Evolutionary conservation across 2,113 vertebrate genomes (phyloP), one percentile per base, ranked within the genome.

Genomic region (Hippolais icterina): DNA sequence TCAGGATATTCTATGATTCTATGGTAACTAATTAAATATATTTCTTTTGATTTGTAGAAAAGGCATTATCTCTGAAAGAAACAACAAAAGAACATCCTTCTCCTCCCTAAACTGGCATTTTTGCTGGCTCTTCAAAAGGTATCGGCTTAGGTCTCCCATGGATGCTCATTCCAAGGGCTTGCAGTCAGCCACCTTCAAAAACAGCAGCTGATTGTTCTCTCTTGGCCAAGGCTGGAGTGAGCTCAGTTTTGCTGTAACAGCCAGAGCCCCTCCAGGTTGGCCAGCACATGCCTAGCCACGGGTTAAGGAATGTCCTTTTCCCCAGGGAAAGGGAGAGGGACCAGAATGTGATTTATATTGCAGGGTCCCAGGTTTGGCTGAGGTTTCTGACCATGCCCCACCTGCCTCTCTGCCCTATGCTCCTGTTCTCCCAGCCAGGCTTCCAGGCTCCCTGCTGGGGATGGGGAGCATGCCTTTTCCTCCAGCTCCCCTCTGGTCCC

Each of bases 351-450:
- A 57, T 63, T 78, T 46, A 3, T 27, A 5, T 8, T n/a, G 31
- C 37, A 5, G 46, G 21, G 5, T 37, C 33, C 15, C 0, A 0
- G 47, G 25, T 25, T 25, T 18, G 63, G n/a, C 29, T 50, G 66
- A 64, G 76, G 31, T 74, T 91, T 37, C 80, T 24, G 52, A 12
- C n/a, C 20, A 1, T 2, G 4, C 46, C 44, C 68, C 5, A 2
- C 37, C 70, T 64, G 42, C 63, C 50, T 37, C n/a, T 81, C 41
- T 5, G 31, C 37, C 25, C 66, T 52, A 56, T 44, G 56, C 66
- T 61, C 46, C 44, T 28, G 24, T 27, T 11, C 68, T 61, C 12
- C 37, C 31, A 29, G 31, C 31, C 37, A 31, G 56, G 29, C 41
- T 52, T 29, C 23, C 59, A 27, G 39, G 19, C n/a, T 60, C 54